Evolutionary conservation across 2,888 invertebrate genomes (phyloP).

Genomic region (Automeris io): DNA sequence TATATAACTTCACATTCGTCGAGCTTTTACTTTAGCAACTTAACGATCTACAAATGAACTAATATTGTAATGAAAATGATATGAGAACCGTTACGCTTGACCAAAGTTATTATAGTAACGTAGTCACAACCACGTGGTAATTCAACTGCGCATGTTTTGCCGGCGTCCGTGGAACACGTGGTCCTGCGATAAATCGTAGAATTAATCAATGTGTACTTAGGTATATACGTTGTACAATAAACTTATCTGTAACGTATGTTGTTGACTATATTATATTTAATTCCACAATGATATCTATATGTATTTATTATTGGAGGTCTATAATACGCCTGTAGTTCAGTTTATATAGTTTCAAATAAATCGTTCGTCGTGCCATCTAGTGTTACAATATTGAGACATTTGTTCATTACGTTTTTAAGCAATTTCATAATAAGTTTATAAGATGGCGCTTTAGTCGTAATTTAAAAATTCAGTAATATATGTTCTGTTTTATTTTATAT

Average conservation of each 20-base stretch:
- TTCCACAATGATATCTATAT: too few relatives aligned
- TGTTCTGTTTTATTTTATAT: not conserved
- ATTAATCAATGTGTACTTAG: slow-evolving; percentile 3
- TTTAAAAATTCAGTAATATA: too few relatives aligned
- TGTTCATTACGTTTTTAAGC: not conserved
- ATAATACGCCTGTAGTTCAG: too few relatives aligned
- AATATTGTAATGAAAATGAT: slow-evolving; percentile 7
- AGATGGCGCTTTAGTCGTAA: slow-evolving; percentile 5
- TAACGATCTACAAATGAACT: slow-evolving; percentile 2
- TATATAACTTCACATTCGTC: too few relatives aligned
- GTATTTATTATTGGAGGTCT: too few relatives aligned
- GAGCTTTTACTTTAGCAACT: too few relatives aligned
- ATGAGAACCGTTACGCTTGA: slow-evolving; percentile 23
- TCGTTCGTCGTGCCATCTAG: slow-evolving; percentile 9
- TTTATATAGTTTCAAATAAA: too few relatives aligned
- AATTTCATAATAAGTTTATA: not conserved
- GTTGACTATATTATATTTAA: too few relatives aligned
- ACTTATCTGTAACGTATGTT: too few relatives aligned
- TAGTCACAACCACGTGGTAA: slow-evolving; percentile 28
- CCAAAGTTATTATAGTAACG: slow-evolving; percentile 20
- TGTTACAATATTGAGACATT: slow-evolving; percentile 4
- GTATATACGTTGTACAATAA: slow-evolving; percentile 22
- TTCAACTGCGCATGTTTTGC: slow-evolving; percentile 17
- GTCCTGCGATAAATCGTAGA: slow-evolving; percentile 11
- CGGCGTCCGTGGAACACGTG: slow-evolving; percentile 26